Evolutionary conservation across 2,888 invertebrate genomes (phyloP), one percentile per base, ranked within the genome.

Genomic region (Zelleria hepariella): DNA sequence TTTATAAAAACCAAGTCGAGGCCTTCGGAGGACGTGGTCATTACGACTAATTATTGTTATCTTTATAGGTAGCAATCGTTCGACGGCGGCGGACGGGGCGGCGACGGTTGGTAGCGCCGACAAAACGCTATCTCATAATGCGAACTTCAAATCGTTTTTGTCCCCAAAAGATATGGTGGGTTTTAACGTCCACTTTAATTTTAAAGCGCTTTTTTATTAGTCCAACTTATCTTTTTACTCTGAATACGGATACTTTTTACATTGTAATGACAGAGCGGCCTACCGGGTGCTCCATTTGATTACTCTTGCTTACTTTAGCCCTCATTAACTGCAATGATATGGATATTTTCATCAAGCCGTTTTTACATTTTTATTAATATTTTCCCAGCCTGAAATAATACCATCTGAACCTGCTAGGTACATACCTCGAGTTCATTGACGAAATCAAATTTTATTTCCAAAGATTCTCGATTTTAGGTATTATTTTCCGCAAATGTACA

Each of bases 11-110:
- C 70, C 78, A 80, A 78, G 74, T 69, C 66, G 67, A 62, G 63
- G 64, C 68, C 69, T 75, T 75, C 79, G 75, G 78, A 77, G 78
- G 77, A 78, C 74, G 80, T 70, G 75, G 80, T 81, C 82, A 87
- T 88, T 85, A 86, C 74, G 72, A 71, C 85, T 87, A 87, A 88
- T 87, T 88, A 87, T 86, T 87, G 80, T 86, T 87, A 87, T 87
- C 86, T 86, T 77, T 82, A 80, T 83, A 55, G 75, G 86, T 84
- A 84, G 86, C 86, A 80, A 82, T 86, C 83, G 79, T 72, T 76
- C 75, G 77, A 78, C 80, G 77, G 77, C 67, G 58, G 15, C 32
- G 20, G 56, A 54, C n/a, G 24, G 54, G n/a, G 23, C 23, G 54
- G 54, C 26, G 54, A 54, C 8, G 57, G 18, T 26, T 20, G 21